phyloP scores from a whole-genome alignment of 2,797 vertebrate genomes.

The Sebastes taczanowskii region DNA sequence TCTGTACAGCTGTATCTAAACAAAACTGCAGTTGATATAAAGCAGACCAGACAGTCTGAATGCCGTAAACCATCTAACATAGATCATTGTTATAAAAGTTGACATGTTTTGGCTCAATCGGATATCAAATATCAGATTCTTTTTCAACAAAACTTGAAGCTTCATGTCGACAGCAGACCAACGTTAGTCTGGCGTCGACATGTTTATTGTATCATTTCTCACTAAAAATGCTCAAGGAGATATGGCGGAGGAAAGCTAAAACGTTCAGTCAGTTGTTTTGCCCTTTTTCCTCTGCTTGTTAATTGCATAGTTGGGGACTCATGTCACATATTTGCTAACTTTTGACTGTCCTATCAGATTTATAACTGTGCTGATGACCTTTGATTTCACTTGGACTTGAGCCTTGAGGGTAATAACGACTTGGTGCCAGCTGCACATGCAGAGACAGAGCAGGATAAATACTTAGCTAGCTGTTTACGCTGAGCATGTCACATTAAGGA shows the following conservation, averaged over 20 bases:
- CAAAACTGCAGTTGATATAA: background rate
- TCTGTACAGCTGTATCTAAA: background rate
- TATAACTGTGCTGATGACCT: background rate
- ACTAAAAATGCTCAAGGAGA: background rate
- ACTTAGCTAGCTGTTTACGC: background rate
- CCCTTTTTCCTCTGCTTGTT: background rate
- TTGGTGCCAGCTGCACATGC: constrained; percentile 17
- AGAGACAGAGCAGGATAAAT: constrained; percentile 19
- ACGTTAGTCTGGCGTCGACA: background rate
- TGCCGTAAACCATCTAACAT: background rate
- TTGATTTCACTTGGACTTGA: constrained; percentile 3
- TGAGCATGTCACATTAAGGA: background rate
- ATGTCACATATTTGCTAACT: background rate
- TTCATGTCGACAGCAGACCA: background rate
- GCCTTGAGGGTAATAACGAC: background rate
- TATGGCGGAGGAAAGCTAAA: background rate
- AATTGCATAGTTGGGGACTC: background rate
- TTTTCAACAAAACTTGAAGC: background rate
- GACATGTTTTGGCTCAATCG: constrained; percentile 5
- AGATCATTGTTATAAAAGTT: background rate
- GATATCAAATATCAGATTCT: background rate
- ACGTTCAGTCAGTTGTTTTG: background rate
- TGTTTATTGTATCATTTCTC: background rate
- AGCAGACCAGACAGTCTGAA: background rate
- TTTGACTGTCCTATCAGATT: background rate